These are phyloP conservation scores for Crypturellus undulatus DNA, from an alignment of 2,113 vertebrate species.

Conservation along the genomic window DNA sequence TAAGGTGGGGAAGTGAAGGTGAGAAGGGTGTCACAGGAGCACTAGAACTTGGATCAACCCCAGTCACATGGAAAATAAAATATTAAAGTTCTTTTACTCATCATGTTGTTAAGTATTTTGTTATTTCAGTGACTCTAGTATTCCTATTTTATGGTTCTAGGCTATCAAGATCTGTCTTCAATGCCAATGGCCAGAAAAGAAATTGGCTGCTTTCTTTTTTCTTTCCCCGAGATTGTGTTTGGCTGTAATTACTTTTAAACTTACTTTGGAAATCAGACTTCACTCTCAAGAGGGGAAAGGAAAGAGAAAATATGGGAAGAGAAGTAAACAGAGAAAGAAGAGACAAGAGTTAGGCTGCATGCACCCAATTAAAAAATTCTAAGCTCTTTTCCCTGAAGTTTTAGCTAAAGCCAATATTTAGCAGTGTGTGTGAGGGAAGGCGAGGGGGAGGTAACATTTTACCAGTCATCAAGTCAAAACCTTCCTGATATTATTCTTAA, in stretches of 20 bases:
- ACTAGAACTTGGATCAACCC: neutral
- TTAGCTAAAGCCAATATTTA: neutral
- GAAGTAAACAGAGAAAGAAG: slow-evolving; percentile 9
- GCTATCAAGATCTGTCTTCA: slow-evolving; percentile 49
- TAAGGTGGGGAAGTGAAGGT: neutral
- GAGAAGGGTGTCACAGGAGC: neutral
- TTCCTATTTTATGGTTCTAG: neutral
- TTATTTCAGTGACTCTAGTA: slow-evolving; percentile 38
- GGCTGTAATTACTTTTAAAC: too few relatives aligned
- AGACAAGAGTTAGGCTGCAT: slow-evolving; percentile 8
- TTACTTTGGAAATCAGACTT: too few relatives aligned
- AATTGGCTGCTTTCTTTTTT: slow-evolving; percentile 51
- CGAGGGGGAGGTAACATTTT: neutral
- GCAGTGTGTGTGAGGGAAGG: neutral
- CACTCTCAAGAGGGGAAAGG: neutral
- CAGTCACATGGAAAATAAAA: neutral
- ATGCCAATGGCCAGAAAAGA: slow-evolving; percentile 55
- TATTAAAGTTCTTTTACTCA: neutral
- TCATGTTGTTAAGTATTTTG: neutral
- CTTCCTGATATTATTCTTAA: slow-evolving; percentile 27
- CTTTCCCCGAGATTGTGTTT: neutral
- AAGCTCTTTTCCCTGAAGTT: slow-evolving; percentile 16
- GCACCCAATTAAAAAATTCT: slow-evolving; percentile 58
- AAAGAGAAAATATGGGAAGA: neutral
- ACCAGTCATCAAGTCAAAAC: slow-evolving; percentile 29